phyloP scores from a whole-genome alignment of 2,888 invertebrate genomes.

The Blera fallax region DNA sequence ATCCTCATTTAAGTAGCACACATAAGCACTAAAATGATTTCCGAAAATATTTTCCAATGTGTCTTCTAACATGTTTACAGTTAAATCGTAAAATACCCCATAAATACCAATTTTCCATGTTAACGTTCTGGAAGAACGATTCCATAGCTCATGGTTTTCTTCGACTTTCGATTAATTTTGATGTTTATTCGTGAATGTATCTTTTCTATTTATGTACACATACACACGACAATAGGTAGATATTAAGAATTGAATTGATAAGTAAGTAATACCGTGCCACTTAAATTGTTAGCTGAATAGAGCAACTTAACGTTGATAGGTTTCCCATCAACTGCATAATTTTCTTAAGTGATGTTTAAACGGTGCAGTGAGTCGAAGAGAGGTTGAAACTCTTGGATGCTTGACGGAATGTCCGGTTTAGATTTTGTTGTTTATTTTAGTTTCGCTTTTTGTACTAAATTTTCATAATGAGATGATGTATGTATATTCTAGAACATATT shows the following conservation, averaged over 20 bases:
- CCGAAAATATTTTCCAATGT: too few relatives aligned
- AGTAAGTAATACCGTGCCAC: neutral
- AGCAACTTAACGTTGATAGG: neutral
- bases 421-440: too few relatives aligned
- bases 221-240: conserved; percentile 8
- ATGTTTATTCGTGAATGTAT: neutral
- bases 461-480: too few relatives aligned
- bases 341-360: neutral
- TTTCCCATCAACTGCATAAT: neutral
- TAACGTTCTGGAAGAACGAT: conserved; percentile 37
- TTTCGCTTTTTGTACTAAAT: too few relatives aligned
- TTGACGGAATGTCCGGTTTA: neutral
- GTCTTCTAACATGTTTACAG: neutral
- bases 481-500: too few relatives aligned
- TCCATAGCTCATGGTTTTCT: conserved; percentile 14
- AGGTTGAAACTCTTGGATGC: neutral
- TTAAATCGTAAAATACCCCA: neutral
- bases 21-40: too few relatives aligned
- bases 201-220: neutral
- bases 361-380: neutral
- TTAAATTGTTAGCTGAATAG: neutral
- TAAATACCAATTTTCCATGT: neutral
- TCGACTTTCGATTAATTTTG: conserved; percentile 2
- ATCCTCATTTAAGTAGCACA: too few relatives aligned
- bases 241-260: neutral